Evolutionary conservation across 2,113 vertebrate species (phyloP).

Genomic region (Chrysochloris asiatica): DNA sequence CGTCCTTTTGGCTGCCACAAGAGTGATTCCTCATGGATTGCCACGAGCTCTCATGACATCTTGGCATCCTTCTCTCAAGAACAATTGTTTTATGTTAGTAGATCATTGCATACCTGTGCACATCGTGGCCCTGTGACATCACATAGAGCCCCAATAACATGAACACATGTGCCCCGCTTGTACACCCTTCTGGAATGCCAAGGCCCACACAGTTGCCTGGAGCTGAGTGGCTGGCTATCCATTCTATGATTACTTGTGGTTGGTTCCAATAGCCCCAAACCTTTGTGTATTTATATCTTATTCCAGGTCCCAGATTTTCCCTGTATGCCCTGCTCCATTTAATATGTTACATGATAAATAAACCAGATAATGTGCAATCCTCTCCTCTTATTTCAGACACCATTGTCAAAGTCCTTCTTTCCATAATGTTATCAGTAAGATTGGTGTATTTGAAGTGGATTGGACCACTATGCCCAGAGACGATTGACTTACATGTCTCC

Average conservation of each 20-base stretch:
- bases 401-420: not conserved
- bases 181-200: not conserved
- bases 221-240: not conserved
- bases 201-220: not conserved
- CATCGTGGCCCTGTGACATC: not conserved
- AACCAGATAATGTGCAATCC: too few species aligned
- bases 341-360: too few species aligned
- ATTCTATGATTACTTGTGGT: not conserved
- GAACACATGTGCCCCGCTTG: not conserved
- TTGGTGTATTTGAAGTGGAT: not conserved
- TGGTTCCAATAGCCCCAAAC: not conserved
- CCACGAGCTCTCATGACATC: not conserved
- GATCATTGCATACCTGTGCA: not conserved
- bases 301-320: not conserved
- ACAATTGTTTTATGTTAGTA: not conserved
- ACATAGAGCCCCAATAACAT: not conserved
- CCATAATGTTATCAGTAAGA: not conserved
- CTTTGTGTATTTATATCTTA: not conserved
- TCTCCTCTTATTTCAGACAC: too few species aligned
- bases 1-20: not conserved
- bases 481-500: not conserved
- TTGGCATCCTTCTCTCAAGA: not conserved
- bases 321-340: not conserved
- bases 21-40: not conserved
- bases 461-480: not conserved